Evolutionary conservation across 2,888 invertebrate species (phyloP), one percentile per base, ranked within the genome.

Genomic region (Cyclophora punctaria): DNA sequence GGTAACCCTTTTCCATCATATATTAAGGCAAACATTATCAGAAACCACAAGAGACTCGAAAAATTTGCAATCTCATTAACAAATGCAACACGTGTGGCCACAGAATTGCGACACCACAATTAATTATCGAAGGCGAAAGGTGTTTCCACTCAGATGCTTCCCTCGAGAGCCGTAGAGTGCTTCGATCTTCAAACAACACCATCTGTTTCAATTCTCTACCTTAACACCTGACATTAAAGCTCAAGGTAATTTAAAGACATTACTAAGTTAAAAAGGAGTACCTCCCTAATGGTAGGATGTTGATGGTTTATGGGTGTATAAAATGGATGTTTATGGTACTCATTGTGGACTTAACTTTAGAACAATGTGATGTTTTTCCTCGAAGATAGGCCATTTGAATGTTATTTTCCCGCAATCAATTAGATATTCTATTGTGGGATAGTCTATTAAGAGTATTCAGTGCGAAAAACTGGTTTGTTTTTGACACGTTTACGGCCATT

Each of bases 121-220:
- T 60, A 60, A 67, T 68, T 64, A 63, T 61, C 50, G 52, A 53
- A 57, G 60, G 51, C 41, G 51, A 48, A 58, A 50, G 49, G 53
- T 60, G 61, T 62, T 66, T 64, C 55, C 59, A 57, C 48, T 46
- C 48, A 55, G 58, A 61, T 61, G 59, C 48, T 34, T 56, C 62
- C 60, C 58, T 45, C 44, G 55, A 55, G 64, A 48, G 47, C 45
- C 48, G 49, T 54, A 47, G 46, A 55, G 46, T 48, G 54, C 59
- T 66, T 66, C 63, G 63, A 62, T 66, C 63, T 49, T 57, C 50
- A 56, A 51, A 49, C 56, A 47, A 46, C 34, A 51, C 5, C 47
- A 46, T 41, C 41, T 45, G 49, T 48, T 46, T 34, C 5, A 20
- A 44, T 44, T 44, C 6, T 34, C 34, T 1, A 44, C 44, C 44